Conservation (phyloP, 2,113 vertebrate species). For the Dromaius novaehollandiae region DNA sequence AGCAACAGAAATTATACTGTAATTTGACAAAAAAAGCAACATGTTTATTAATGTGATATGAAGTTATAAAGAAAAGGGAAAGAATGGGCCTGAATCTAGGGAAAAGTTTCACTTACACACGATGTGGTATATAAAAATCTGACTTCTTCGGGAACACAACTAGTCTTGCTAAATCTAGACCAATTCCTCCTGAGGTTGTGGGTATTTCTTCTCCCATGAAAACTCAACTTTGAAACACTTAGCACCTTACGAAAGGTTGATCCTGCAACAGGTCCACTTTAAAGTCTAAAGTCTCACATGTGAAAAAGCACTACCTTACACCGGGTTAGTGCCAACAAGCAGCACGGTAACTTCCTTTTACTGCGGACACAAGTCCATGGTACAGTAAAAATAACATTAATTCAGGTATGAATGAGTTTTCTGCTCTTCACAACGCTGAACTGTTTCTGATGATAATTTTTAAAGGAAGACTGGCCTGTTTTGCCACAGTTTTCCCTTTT, state of each 20-base stretch:
- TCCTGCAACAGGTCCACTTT: neutral
- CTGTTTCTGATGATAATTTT: neutral
- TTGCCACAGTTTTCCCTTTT: neutral
- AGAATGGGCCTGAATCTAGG: neutral
- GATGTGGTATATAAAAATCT: neutral
- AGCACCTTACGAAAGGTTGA: neutral
- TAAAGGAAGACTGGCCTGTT: neutral
- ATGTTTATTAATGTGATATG: neutral
- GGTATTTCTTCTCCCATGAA: neutral
- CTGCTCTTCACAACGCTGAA: neutral
- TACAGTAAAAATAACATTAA: neutral
- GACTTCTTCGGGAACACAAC: neutral
- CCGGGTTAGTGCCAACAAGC: neutral
- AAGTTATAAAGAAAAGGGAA: neutral
- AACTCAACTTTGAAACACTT: neutral
- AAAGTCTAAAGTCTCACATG: neutral
- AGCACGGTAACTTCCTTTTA: neutral
- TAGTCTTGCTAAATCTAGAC: neutral
- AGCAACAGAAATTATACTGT: neutral
- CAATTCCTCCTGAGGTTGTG: rapidly evolving
- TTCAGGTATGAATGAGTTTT: neutral
- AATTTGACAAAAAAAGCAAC: neutral
- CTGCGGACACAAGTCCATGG: neutral
- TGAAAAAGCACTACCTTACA: neutral
- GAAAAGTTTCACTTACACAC: neutral